Conservation (phyloP, 2,888 invertebrate genomes). For the Drosophila incognita region DNA sequence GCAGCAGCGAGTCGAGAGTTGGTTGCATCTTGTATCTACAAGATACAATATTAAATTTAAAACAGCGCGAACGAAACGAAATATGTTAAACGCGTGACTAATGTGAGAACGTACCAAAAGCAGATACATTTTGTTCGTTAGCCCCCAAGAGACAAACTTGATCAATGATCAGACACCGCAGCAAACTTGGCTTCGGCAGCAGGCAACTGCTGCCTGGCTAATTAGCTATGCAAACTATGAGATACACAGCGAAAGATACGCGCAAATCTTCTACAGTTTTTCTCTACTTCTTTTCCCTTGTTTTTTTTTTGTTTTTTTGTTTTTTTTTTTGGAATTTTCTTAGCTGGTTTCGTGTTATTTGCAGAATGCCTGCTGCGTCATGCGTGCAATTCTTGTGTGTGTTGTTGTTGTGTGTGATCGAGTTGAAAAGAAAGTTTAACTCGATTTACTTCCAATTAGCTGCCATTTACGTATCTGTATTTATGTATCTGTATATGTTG, state of each 20-base stretch:
- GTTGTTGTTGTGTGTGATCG: conserved; percentile 15
- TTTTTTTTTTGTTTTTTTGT: conserved; percentile 11
- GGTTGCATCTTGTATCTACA: conserved; percentile 38
- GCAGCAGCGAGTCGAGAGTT: conserved; percentile 1
- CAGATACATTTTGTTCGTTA: conserved; percentile 72
- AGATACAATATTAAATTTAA: conserved; percentile 78
- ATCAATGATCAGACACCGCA: conserved; percentile 68
- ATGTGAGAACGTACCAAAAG: conserved; percentile 75
- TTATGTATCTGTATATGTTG: conserved; percentile 14
- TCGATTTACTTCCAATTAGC: conserved; percentile 76
- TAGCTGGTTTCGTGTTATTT: conserved; percentile 38
- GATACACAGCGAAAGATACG: conserved; percentile 74
- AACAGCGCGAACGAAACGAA: conserved; percentile 73
- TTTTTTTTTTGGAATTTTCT: conserved; percentile 10
- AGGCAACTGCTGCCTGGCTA: conserved; percentile 52
- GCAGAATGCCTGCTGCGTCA: conserved; percentile 68
- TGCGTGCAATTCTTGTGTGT: conserved; percentile 65
- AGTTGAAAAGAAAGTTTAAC: conserved; percentile 71
- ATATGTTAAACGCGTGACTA: conserved; percentile 82
- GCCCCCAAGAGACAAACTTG: conserved; percentile 47
- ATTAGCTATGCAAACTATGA: conserved; percentile 81
- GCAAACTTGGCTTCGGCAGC: conserved; percentile 6
- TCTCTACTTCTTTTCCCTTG: neutral
- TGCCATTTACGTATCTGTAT: conserved; percentile 61
- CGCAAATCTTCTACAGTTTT: conserved; percentile 54